Conservation (phyloP, 2,113 vertebrate species). For the Mustela nigripes region DNA sequence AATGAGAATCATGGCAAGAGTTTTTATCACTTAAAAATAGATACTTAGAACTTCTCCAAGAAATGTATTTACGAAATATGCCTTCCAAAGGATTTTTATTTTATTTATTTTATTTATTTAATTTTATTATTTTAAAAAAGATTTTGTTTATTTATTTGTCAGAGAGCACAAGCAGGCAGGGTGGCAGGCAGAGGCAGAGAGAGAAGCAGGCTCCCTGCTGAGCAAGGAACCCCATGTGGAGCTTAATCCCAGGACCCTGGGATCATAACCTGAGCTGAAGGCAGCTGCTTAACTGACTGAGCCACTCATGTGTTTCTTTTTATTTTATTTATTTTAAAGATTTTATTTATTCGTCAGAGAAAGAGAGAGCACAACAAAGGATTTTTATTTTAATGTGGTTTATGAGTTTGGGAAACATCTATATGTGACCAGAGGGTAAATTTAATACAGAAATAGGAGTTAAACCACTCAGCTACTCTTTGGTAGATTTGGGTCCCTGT, state of each 20-base stretch:
- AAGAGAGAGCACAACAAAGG: neutral
- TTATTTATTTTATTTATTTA: neutral
- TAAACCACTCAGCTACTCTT: neutral
- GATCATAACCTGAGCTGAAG: no score
- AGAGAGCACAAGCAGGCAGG: no score
- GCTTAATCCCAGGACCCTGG: no score
- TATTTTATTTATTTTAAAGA: no score
- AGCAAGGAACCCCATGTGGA: no score
- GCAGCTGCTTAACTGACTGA: no score
- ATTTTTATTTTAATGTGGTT: neutral
- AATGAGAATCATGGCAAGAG: neutral
- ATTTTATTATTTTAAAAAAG: neutral
- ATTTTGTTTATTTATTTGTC: neutral
- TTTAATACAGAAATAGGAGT: neutral
- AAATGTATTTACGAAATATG: neutral
- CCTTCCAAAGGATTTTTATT: neutral
- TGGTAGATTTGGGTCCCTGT: neutral
- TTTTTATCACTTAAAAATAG: constrained; percentile 24
- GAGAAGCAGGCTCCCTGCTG: no score
- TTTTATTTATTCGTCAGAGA: no score
- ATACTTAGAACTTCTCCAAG: neutral
- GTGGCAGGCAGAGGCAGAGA: no score
- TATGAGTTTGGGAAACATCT: constrained; percentile 4
- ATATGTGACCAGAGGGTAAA: neutral
- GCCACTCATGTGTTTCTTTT: no score